Percentiles rank a stretch among this genome's conserved stretches.
These are phyloP conservation scores for Picus viridis DNA, from an alignment of 2,797 vertebrate species.

Conservation along the genomic window DNA sequence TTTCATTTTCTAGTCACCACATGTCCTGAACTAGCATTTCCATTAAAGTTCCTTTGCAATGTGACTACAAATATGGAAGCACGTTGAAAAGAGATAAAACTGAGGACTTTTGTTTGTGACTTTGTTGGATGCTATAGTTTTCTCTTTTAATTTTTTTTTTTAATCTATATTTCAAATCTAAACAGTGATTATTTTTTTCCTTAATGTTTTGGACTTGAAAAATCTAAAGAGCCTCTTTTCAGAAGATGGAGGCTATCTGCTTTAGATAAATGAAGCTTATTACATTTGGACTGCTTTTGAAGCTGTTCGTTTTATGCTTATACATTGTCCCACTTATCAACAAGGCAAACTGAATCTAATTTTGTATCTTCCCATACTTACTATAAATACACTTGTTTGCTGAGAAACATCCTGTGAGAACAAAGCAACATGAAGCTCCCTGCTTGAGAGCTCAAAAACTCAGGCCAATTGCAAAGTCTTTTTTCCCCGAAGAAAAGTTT, in stretches of 20 bases:
- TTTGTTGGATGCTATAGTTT: background rate
- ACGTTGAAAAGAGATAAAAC: background rate
- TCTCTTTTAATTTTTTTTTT: background rate
- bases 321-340: background rate
- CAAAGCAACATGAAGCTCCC: background rate
- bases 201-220: background rate
- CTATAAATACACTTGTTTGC: conserved; percentile 33
- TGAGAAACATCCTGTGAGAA: conserved; percentile 55
- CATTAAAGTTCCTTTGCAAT: background rate
- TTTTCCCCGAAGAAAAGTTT: background rate
- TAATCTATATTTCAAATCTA: background rate
- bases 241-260: background rate
- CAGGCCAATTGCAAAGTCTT: background rate
- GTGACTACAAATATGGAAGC: background rate
- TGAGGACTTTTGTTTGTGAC: background rate
- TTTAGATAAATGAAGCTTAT: background rate
- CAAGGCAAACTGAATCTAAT: background rate
- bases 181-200: background rate
- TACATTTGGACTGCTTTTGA: background rate
- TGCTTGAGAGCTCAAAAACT: background rate
- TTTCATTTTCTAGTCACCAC: background rate
- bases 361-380: background rate
- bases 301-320: background rate
- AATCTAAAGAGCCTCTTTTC: background rate
- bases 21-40: background rate